Conservation (phyloP, 2,888 invertebrate genomes). For the Coenonympha glycerion region DNA sequence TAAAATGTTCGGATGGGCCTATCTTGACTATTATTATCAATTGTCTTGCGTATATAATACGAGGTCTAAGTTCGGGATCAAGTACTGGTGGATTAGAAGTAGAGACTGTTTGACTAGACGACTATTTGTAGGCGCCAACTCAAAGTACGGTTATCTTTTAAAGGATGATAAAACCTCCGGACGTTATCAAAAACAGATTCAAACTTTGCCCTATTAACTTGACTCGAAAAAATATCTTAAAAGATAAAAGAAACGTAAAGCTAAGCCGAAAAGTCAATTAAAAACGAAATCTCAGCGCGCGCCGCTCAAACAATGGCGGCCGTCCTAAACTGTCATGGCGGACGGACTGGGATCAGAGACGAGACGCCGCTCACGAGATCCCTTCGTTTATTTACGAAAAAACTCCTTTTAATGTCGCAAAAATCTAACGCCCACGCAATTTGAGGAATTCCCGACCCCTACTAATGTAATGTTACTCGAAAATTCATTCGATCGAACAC, state of each 20-base stretch:
- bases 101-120: too few species aligned
- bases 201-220: not conserved
- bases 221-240: not conserved
- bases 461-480: not conserved
- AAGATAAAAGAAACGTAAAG: conserved; percentile 2
- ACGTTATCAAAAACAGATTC: not conserved
- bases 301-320: conserved; percentile 10
- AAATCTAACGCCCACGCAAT: conserved; percentile 13
- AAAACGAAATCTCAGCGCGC: conserved; percentile 2
- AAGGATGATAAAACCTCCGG: not conserved
- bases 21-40: too few species aligned
- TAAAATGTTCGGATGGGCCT: too few species aligned
- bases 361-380: conserved; percentile 11
- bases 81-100: too few species aligned
- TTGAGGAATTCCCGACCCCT: conserved; percentile 3
- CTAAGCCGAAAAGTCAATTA: conserved; percentile 12
- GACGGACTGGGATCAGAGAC: not conserved
- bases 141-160: too few species aligned
- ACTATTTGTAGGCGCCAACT: too few species aligned
- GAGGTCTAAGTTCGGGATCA: too few species aligned
- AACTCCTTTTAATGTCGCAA: conserved; percentile 16
- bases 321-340: conserved; percentile 10
- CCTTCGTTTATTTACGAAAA: conserved; percentile 21
- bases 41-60: too few species aligned
- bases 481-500: too few species aligned